A percentile compares a stretch with the other conserved stretches of the same genome.
Conservation (phyloP, 1,140 invertebrate genomes). For the Drosophila virilis region DNA sequence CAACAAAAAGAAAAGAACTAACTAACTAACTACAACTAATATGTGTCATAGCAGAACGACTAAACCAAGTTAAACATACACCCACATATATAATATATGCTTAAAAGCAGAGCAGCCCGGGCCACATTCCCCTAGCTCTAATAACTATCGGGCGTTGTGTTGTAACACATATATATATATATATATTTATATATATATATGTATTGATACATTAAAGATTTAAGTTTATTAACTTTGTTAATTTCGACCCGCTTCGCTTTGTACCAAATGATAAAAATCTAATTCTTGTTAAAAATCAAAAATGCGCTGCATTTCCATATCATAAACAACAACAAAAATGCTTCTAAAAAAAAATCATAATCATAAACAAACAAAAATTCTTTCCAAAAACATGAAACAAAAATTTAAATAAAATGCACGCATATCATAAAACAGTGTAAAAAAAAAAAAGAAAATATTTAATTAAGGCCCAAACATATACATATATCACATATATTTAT, state of each 20-base stretch:
- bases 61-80: neutral
- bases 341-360: conserved; percentile 14
- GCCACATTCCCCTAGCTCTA: conserved; percentile 47
- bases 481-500: conserved; percentile 27
- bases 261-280: conserved; percentile 50
- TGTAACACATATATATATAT: conserved; percentile 5
- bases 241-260: conserved; percentile 51
- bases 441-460: conserved; percentile 28
- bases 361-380: conserved; percentile 46
- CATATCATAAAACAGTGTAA: conserved; percentile 71
- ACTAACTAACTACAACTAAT: conserved; percentile 24
- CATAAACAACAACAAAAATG: conserved; percentile 46
- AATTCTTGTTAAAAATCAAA: conserved; percentile 7
- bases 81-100: conserved; percentile 11
- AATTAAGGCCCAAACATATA: conserved; percentile 33
- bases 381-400: conserved; percentile 50
- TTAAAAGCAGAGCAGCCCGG: neutral
- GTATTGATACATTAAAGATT: conserved; percentile 19
- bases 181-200: conserved; percentile 4
- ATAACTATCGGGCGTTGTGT: conserved; percentile 36
- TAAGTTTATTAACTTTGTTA: conserved; percentile 37
- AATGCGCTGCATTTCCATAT: conserved; percentile 75
- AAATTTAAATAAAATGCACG: conserved; percentile 71
- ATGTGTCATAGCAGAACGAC: conserved; percentile 61
- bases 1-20: conserved; percentile 40